Evolutionary conservation across 1,140 invertebrate genomes (phyloP), one percentile per base, ranked within the genome.

Genomic region (Macrocentrus cingulum): DNA sequence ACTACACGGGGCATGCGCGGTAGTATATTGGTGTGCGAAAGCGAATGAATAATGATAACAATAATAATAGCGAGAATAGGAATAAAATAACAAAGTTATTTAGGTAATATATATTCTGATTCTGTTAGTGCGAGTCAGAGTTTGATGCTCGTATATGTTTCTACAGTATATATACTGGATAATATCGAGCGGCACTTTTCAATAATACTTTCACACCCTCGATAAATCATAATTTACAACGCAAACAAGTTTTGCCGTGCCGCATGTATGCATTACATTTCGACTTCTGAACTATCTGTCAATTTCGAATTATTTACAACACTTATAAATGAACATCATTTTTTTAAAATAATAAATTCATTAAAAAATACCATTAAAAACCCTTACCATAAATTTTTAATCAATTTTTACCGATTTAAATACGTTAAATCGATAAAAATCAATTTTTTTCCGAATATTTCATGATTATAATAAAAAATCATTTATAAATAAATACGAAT

Each of bases 61-160:
- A 58, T 44, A 25, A 13, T 23, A 44, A 39, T 39, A 42, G 16
- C 36, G 25, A 45, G 29, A 46, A 41, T 13, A 41, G 53, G 8
- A 37, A 29, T 37, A 16, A 25, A 45, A 36, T 34, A 22, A 29
- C 51, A 23, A 29, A 20, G 34, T 48, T 56, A 56, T 34, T 23
- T 32, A 9, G 25, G 23, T 11, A 41, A 18, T 18, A 45, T 45
- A 25, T 23, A 1, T 48, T n/a, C n/a, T n/a, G n/a, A n/a, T n/a
- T n/a, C n/a, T n/a, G n/a, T n/a, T n/a, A n/a, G n/a, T n/a, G n/a
- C n/a, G n/a, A n/a, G n/a, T n/a, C 32, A 39, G 37, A 39, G 37
- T 15, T 39, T 4, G 4, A 5, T 29, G 25, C 25, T 5, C 25
- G 4, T 9, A 29, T 29, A 9, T 5, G 25, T 29, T 29, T 29